Evolutionary conservation across 2,888 invertebrate genomes (phyloP), one percentile per base, ranked within the genome.

Genomic region (Taphrorychus bicolor): DNA sequence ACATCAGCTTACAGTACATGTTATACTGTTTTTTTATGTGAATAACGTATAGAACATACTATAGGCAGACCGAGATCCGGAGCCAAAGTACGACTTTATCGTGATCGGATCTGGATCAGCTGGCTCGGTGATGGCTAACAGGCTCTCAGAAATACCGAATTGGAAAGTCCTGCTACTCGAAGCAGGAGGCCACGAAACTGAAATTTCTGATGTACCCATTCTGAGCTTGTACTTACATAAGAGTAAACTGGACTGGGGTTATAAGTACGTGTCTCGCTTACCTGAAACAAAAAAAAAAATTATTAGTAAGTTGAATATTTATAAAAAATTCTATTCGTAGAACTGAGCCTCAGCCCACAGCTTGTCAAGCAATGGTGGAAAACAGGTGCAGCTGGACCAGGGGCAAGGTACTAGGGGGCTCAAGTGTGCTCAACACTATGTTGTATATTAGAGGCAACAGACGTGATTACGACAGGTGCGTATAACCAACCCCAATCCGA

Each of bases 171-270:
- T 95, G 52, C 81, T 95, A 9, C 76, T 95, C 49, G 95, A 95
- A 80, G 94, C 94, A 0, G 95, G 95, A 7, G 94, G 93, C 0
- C 92, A 93, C 73, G 94, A 95, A 80, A 93, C 92, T 0, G 93
- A 94, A 77, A 90, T 94, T 53, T 91, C 93, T 0, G 94, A 94
- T 79, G 94, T 94, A 2, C 95, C 94, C 0, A 85, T 94, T 54
- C 82, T 95, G n/a, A 94, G 94, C 45, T 80, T 95, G 51, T 95
- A 93, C 81, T 85, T 95, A 76, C 95, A 95, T 81, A 93, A 94
- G 76, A 94, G 94, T 79, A 92, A 92, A 84, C 80, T 94, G 76
- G 95, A 95, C 81, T 95, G 95, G 95, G 93, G 93, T 76, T 95
- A 94, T 82, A 87, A 91, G 89, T 91, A 78, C 84, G 84, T 78